A percentile compares a stretch with the other conserved stretches of the same genome.
These are phyloP conservation scores for Oreochromis spilurus DNA, from an alignment of 2,113 vertebrate genomes.

Conservation along the genomic window DNA sequence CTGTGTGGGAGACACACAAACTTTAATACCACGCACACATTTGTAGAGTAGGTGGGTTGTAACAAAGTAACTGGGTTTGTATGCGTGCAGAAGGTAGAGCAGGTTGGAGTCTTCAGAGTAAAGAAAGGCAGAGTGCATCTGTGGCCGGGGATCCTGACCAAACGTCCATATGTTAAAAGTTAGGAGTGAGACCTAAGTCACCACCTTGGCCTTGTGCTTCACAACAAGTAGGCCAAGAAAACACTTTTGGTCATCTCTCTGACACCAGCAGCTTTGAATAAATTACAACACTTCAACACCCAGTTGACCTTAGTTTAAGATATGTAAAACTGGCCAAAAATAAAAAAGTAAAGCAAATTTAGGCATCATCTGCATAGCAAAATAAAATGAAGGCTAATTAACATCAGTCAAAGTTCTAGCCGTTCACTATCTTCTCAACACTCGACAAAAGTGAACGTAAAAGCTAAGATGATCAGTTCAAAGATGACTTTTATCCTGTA, in stretches of 20 bases:
- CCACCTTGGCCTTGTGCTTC: not conserved
- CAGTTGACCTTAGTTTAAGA: not conserved
- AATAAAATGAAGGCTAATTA: not conserved
- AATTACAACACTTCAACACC: not conserved
- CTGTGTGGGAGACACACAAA: not conserved
- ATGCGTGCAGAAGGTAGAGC: rapidly evolving
- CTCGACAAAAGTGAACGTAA: not conserved
- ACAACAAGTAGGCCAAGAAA: not conserved
- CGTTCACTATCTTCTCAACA: not conserved
- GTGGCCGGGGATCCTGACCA: not conserved
- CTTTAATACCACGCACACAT: not conserved
- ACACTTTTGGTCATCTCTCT: not conserved
- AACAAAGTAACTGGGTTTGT: not conserved
- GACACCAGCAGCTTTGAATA: not conserved
- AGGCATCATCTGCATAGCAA: not conserved
- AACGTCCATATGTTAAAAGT: not conserved
- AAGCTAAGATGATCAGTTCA: not conserved
- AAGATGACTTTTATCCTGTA: not conserved
- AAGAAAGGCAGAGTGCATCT: not conserved
- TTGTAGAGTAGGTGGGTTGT: not conserved
- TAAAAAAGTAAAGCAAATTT: not conserved
- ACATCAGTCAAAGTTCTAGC: not conserved
- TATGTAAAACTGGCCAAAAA: not conserved
- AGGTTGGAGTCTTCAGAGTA: not conserved
- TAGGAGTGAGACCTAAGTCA: not conserved